Base-by-base conservation (phyloP, 53 echinoderm and acorn worm genomes). In the Apostichopus leukothele region DNA sequence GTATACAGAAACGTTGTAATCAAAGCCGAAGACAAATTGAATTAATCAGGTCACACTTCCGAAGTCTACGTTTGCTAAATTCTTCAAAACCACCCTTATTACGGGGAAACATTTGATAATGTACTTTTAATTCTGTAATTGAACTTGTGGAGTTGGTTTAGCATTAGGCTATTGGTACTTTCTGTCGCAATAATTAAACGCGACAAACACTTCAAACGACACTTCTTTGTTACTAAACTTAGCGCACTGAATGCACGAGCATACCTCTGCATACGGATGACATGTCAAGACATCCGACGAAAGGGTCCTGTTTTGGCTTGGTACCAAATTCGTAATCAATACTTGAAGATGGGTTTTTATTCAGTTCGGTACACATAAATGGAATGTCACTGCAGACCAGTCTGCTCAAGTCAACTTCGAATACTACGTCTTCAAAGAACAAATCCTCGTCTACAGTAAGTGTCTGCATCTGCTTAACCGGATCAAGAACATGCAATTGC, bases 271-370 rank as follows among this genome's bases (percentile, higher is more conserved):
- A 87, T 52, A 87, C 19, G 21, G 68, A 52, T 74, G 88, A 75
- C 74, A 75, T 75, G 6, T 87, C 88, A 27, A 87, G 54, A 19
- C 88, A 87, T 6, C 75, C 88, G 11, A 87, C 75, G 52, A 87
- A 87, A 4, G 88, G 88, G n/a, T 74, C 75, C 60, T 87, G 88
- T 51, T 39, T 73, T n/a, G 88, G 88, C 13, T 87, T 87, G 18
- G 88, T 87, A 6, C 88, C 88, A 26, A 87, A 87, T 25, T 53
- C 59, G 57, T 87, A 87, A 14, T 87, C 88, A 16, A 87, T 87
- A n/a, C 88, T 87, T 2, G 88, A 74, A 9, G 53, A 74, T 19
- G 88, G 75, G 0, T 87, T 87, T 50, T 87, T 87, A 8, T 60
- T 87, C 53, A 87, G 53, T 59, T 87, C 88, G 12, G 74, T 51